Conservation (phyloP, 2,113 vertebrate species). For the Carettochelys insculpta region DNA sequence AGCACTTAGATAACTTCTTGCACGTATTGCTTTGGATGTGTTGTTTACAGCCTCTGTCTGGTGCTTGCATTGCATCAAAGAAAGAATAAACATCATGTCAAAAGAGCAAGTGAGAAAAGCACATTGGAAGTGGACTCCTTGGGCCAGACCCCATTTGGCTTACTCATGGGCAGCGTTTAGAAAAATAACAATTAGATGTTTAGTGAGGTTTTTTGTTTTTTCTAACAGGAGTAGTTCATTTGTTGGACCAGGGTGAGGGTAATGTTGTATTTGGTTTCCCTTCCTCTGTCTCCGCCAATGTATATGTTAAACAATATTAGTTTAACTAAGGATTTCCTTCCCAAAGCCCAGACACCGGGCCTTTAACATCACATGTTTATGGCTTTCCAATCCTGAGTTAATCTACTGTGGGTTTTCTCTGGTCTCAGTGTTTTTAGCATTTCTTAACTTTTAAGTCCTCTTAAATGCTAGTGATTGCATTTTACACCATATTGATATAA, state of each 20-base stretch:
- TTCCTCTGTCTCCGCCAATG: constrained; percentile 53
- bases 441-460: constrained; percentile 32
- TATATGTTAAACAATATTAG: constrained; percentile 42
- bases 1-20: not conserved
- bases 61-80: not conserved
- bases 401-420: constrained; percentile 58
- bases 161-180: not conserved
- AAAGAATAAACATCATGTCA: not conserved
- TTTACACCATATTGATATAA: constrained; percentile 7
- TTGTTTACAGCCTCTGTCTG: not conserved
- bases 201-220: not conserved
- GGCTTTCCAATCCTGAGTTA: constrained; percentile 62
- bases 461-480: constrained; percentile 31
- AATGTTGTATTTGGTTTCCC: constrained; percentile 48
- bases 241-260: constrained; percentile 7
- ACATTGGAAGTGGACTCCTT: not conserved
- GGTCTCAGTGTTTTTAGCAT: constrained; percentile 41
- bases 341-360: constrained; percentile 36
- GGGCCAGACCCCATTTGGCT: not conserved
- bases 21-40: not conserved
- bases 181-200: not conserved
- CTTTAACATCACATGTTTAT: constrained; percentile 21
- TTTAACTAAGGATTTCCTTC: constrained; percentile 68
- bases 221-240: not conserved
- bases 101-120: constrained; percentile 21